phyloP scores from a whole-genome alignment of 2,888 invertebrate genomes.

The Hyles lineata region DNA sequence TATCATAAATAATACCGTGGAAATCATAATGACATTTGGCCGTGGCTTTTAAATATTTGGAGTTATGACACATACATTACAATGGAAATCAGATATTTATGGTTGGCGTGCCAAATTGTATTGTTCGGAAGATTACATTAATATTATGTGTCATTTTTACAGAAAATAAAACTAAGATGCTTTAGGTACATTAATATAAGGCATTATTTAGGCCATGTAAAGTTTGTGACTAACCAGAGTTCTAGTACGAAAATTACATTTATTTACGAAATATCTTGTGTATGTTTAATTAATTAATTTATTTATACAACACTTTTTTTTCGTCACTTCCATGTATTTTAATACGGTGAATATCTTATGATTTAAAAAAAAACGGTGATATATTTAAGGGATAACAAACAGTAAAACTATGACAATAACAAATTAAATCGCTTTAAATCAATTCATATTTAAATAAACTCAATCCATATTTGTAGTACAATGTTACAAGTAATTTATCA shows the following conservation, averaged over 20 bases:
- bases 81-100: slow-evolving; percentile 55
- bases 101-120: slow-evolving; percentile 38
- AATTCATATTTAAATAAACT: neutral
- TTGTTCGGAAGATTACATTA: slow-evolving; percentile 33
- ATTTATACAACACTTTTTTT: too few relatives aligned
- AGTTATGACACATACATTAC: slow-evolving; percentile 64
- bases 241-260: too few relatives aligned
- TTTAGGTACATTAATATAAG: neutral
- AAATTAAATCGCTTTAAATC: neutral
- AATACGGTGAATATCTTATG: too few relatives aligned
- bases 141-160: slow-evolving; percentile 1
- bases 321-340: too few relatives aligned
- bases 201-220: too few relatives aligned
- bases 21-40: slow-evolving; percentile 75
- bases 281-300: too few relatives aligned
- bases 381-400: too few relatives aligned
- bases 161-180: neutral
- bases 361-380: too few relatives aligned
- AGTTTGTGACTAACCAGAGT: too few relatives aligned
- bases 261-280: too few relatives aligned
- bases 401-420: neutral
- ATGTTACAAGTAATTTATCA: neutral
- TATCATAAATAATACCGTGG: slow-evolving; percentile 52
- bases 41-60: slow-evolving; percentile 73
- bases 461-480: neutral